Percentiles rank a stretch among this genome's conserved stretches.
phyloP scores from a whole-genome alignment of 2,888 invertebrate species.

The Helicoverpa assulta region DNA sequence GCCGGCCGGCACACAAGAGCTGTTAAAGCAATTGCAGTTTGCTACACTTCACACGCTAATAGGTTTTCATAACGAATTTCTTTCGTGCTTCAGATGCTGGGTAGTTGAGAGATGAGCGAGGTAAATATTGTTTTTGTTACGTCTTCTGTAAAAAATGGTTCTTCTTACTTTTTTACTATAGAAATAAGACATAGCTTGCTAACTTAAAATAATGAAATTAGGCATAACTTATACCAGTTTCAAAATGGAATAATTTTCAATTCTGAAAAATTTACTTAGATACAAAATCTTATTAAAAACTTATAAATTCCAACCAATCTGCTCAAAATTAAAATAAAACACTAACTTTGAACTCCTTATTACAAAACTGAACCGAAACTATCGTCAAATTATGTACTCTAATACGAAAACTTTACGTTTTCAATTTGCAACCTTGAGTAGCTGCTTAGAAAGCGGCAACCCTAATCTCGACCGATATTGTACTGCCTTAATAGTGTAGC shows the following conservation, averaged over 20 bases:
- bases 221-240: too few species aligned
- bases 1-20: constrained; percentile 32
- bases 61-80: constrained; percentile 34
- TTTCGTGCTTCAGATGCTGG: constrained; percentile 3
- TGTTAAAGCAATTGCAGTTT: constrained; percentile 43
- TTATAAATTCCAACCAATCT: too few species aligned
- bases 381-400: neutral
- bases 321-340: too few species aligned
- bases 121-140: too few species aligned
- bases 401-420: neutral
- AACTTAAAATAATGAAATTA: too few species aligned
- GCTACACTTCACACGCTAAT: constrained; percentile 49
- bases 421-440: neutral
- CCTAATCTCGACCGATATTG: constrained; percentile 19
- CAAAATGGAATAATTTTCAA: too few species aligned
- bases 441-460: constrained; percentile 3
- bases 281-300: too few species aligned
- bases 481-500: constrained; percentile 14
- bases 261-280: too few species aligned
- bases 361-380: neutral
- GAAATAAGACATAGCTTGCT: too few species aligned
- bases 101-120: neutral
- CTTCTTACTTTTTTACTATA: too few species aligned
- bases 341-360: neutral
- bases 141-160: too few species aligned